Evolutionary conservation across 2,797 vertebrate species (phyloP).

Genomic region (Cyprinodon diabolis): DNA sequence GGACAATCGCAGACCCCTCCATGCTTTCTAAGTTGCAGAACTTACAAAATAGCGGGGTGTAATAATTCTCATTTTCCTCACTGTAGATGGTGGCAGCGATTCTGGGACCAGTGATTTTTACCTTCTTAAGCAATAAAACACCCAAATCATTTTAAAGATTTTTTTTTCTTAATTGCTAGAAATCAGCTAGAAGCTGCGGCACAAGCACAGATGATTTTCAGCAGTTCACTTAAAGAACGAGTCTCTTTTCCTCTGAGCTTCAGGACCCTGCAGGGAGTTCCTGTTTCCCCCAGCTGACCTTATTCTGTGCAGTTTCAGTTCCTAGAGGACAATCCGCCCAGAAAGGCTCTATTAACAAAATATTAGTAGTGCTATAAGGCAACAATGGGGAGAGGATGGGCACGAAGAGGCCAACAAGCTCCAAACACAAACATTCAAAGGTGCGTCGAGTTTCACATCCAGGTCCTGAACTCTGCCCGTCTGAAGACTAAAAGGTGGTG

Average conservation of each 20-base stretch:
- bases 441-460: background rate
- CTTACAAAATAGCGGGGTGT: too few relatives aligned
- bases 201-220: slow-evolving; percentile 16
- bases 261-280: background rate
- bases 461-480: slow-evolving; percentile 8
- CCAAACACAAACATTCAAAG: slow-evolving; percentile 33
- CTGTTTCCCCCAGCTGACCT: background rate
- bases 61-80: too few relatives aligned
- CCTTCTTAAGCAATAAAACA: slow-evolving; percentile 12
- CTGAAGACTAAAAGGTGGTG: slow-evolving; percentile 63
- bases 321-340: slow-evolving; percentile 4
- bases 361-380: slow-evolving; percentile 41
- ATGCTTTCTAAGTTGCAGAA: too few relatives aligned
- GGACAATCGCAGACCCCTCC: too few relatives aligned
- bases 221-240: slow-evolving; percentile 9
- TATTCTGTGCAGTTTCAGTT: slow-evolving; percentile 21
- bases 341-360: background rate
- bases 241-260: slow-evolving; percentile 19
- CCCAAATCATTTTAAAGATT: background rate
- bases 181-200: slow-evolving; percentile 47
- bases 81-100: background rate
- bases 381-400: slow-evolving; percentile 42
- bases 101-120: background rate
- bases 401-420: slow-evolving; percentile 20
- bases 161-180: slow-evolving; percentile 7